Base-by-base conservation (phyloP, 2,797 vertebrate species). In the Meda fulgida region DNA sequence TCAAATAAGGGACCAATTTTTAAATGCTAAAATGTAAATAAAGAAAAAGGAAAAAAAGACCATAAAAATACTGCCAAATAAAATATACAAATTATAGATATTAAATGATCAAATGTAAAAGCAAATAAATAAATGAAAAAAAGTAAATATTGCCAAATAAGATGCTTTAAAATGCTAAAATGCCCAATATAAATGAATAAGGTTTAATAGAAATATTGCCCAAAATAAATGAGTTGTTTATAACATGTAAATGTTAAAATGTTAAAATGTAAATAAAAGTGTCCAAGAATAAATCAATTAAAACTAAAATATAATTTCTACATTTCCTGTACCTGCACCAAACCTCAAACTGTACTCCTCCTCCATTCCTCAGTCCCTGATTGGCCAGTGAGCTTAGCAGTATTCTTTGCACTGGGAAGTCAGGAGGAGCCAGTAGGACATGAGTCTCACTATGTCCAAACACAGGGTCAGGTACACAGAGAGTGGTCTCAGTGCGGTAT, bases 321-420 rank as follows among this genome's bases (percentile, higher is more conserved):
- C 31, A 76, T 36, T 46, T 67, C 7, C 26, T 70, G 48, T 94
- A 99, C 98, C 98, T 98, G 96, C 97, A 99, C 98, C 98, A 99
- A 83, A 99, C 94, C 93, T 99, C 97, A 93, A 99, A 99, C 65
- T 96, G 96, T 87, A 99, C 91, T 71, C 97, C 97, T 58, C 96
- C 96, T 81, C 94, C 95, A 66, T 92, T 92, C 38, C 90, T 84
- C 0, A 92, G 87, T 13, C 96, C 95, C 55, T 94, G 93, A 78
- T 91, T 87, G 46, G 94, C 96, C 86, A 97, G 95, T 21, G 94
- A 95, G 87, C 92, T 90, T 58, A 98, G 95, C 82, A 99, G 93
- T 31, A 98, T 92, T 89, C 93, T 96, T 91, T 99, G 98, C 84
- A 99, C 95, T 7, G 97, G 97, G 78, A 97, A 87, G 16, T 93